Evolutionary conservation across 2,797 vertebrate genomes (phyloP), one percentile per base, ranked within the genome.

Genomic region (Bradypodion ventrale): DNA sequence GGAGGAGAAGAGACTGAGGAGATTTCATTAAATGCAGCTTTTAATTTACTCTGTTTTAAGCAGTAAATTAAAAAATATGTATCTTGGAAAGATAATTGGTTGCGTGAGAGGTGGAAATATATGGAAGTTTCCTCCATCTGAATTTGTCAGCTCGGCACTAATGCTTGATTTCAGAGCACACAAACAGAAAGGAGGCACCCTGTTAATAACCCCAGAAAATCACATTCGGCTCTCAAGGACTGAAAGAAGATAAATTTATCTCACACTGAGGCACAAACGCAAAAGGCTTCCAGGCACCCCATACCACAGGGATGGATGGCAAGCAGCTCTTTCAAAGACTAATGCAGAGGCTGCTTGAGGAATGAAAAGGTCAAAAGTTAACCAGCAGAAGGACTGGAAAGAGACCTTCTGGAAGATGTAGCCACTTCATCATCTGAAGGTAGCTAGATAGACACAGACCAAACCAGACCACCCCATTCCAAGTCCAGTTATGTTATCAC

Each of bases 141-240:
- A 27, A 25, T 63, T n/a, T 46, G n/a, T 70, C 23, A 19, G 15
- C 23, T 77, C 16, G 46, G 37, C 15, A 16, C n/a, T 25, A 5
- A 68, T 8, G 16, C 19, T 63, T 40, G 6, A 69, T 42, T 68
- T 42, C 12, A 82, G 35, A n/a, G 9, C 23, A 52, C 65, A 27
- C 29, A 29, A 6, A 7, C 1, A 40, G n/a, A n/a, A 1, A 9
- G 2, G 5, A 8, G 13, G 7, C 1, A 35, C 32, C 46, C 27
- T 74, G 46, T 79, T 74, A 84, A 78, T 78, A 85, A 74, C 76
- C 77, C 69, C 42, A 29, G 62, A 60, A 76, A 56, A 69, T 59
- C 35, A 77, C 76, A 74, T 74, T 44, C 83, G 65, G 44, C 59
- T 74, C 46, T 35, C 70, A 23, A 63, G 78, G 80, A 46, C 42